Percentiles rank a stretch among this genome's conserved stretches.
Evolutionary conservation across 2,797 vertebrate genomes (phyloP).

Genomic region (Paramormyrops hopkinsi): DNA sequence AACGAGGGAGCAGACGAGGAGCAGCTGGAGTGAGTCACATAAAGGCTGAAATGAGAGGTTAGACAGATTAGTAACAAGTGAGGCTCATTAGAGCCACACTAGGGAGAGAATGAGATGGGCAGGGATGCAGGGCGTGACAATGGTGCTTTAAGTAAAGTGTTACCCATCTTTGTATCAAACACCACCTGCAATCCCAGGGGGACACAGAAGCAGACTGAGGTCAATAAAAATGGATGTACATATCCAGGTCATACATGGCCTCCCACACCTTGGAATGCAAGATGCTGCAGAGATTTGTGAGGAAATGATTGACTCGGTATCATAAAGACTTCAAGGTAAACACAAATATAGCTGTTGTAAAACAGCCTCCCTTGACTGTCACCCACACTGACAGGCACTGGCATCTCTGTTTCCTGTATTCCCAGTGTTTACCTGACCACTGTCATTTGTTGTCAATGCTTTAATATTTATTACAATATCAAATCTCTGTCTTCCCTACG

Average conservation of each 20-base stretch:
- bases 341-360: neutral
- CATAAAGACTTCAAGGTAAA: neutral
- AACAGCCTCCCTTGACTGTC: neutral
- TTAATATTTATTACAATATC: neutral
- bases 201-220: neutral
- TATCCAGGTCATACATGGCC: neutral
- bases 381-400: neutral
- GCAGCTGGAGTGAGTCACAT: neutral
- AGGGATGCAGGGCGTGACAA: neutral
- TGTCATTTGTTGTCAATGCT: neutral
- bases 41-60: neutral
- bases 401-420: neutral
- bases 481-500: neutral
- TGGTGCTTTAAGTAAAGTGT: neutral
- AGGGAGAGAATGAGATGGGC: neutral
- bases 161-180: neutral
- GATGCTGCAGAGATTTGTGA: neutral
- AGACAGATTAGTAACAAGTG: neutral
- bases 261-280: neutral
- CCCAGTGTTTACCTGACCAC: neutral
- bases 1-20: neutral
- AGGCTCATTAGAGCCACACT: neutral
- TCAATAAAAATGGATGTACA: neutral
- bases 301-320: neutral
- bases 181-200: neutral